phyloP scores from a whole-genome alignment of 2,797 vertebrate species.

The Sebastiscus albofasciatus region DNA sequence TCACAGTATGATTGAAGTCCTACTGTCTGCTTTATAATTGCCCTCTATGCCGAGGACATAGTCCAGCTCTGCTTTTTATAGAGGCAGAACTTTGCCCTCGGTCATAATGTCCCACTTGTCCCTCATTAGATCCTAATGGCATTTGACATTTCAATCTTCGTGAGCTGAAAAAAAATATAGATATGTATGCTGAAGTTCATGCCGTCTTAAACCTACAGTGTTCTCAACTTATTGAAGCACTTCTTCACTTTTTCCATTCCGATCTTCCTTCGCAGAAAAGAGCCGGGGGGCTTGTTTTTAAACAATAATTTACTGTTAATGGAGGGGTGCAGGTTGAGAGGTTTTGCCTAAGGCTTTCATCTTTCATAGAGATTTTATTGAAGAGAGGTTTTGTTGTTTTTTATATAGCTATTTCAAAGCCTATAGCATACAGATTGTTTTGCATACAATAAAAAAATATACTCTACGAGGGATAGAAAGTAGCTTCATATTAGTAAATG shows the following conservation, averaged over 20 bases:
- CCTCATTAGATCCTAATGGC: conserved; percentile 56
- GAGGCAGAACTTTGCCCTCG: conserved; percentile 49
- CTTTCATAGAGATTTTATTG: not conserved
- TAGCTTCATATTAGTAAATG: not conserved
- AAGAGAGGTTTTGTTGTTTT: not conserved
- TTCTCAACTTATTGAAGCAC: not conserved
- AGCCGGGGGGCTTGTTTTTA: not conserved
- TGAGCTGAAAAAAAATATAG: conserved; percentile 27
- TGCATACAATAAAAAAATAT: not conserved
- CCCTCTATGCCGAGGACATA: conserved; percentile 35
- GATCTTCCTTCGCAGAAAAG: not conserved
- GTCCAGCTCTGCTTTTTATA: conserved; percentile 43
- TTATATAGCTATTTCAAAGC: not conserved
- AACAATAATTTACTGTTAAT: not conserved
- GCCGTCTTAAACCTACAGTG: not conserved
- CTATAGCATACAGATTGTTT: not conserved
- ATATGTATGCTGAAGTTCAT: conserved; percentile 9
- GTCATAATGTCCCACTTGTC: conserved; percentile 55
- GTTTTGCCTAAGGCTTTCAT: not conserved
- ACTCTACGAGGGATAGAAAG: not conserved
- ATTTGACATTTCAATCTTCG: conserved; percentile 58
- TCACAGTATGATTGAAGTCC: not conserved
- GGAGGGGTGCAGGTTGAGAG: not conserved
- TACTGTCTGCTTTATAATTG: conserved; percentile 27
- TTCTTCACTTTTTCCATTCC: not conserved